Evolutionary conservation across 1,140 invertebrate species (phyloP), one percentile per base, ranked within the genome.

Genomic region (Sipha flava): DNA sequence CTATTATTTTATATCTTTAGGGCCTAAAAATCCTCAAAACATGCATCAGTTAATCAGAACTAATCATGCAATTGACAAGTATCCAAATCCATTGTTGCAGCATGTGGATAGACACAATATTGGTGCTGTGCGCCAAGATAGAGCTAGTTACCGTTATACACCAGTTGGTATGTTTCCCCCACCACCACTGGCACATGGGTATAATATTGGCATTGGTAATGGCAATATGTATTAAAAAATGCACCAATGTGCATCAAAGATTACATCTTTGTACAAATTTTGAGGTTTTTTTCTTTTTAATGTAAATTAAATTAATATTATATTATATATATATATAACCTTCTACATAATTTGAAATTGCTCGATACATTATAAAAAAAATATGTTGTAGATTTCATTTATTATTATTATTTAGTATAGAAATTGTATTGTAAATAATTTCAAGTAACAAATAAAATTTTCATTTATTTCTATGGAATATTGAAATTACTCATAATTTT

Each of bases 191-290:
- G n/a, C 66, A 45, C 49, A 54, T 16, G 70, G 77, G 23, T 82
- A 80, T 47, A 81, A 81, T 70, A 70, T 73, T 59, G 66, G 79
- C 31, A 68, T 83, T 83, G 82, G 84, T 82, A 26, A 83, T 77
- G 52, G 34, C 6, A 77, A 77, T 23, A 77, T 77, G 37, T 77
- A 77, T 77, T 77, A 54, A 77, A 26, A 12, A 3, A 26, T 45
- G 29, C 31, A 26, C 59, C 10, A 73, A 12, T 52, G 10, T 21
- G 6, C 14, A n/a, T n/a, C n/a, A n/a, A n/a, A n/a, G 10, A 73
- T 52, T n/a, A 73, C 10, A 23, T 18, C 14, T 77, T 59, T 77
- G 72, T 75, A 57, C 34, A 77, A 18, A 18, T 29, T 77, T 77
- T 77, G 1, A 59, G 52, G 73, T 37, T 77, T 77, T 77, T 77